These are phyloP conservation scores for Sterna hirundo DNA, from an alignment of 2,113 vertebrate genomes.

Conservation along the genomic window DNA sequence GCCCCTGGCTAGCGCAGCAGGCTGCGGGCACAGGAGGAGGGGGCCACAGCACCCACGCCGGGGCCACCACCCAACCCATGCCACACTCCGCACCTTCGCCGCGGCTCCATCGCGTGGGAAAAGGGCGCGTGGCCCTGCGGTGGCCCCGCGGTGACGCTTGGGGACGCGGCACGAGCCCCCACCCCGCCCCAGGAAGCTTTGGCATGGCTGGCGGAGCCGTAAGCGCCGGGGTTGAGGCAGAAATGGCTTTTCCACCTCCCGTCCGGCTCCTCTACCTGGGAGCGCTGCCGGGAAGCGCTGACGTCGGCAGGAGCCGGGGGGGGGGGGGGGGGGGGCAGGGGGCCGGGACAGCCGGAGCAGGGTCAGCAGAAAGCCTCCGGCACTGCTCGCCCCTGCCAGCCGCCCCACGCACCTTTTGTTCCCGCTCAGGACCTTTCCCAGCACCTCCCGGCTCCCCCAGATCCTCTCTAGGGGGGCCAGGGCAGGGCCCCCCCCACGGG, in stretches of 20 bases:
- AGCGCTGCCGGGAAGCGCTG: slow-evolving; percentile 26
- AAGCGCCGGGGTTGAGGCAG: neutral
- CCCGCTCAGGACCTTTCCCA: slow-evolving; percentile 4
- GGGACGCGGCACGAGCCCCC: neutral
- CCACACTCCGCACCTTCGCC: neutral
- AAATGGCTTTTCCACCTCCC: neutral
- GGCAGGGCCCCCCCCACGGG: fast-evolving
- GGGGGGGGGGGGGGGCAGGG: neutral
- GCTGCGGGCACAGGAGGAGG: too few relatives aligned
- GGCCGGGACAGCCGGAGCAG: neutral
- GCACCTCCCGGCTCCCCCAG: neutral
- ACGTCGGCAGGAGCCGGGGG: neutral
- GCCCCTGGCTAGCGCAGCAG: fast-evolving
- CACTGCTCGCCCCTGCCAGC: neutral
- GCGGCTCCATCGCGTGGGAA: fast-evolving
- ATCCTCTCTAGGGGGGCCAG: neutral
- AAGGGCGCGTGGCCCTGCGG: neutral
- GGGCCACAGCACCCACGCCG: neutral
- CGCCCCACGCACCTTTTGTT: neutral
- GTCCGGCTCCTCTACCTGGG: neutral
- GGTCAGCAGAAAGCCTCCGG: slow-evolving; percentile 34
- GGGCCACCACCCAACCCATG: neutral
- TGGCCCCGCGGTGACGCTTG: fast-evolving
- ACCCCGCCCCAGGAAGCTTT: neutral
- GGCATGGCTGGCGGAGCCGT: neutral